These are phyloP conservation scores for Lordiphosa stackelbergi DNA, from an alignment of 1,140 invertebrate genomes.

Conservation along the genomic window DNA sequence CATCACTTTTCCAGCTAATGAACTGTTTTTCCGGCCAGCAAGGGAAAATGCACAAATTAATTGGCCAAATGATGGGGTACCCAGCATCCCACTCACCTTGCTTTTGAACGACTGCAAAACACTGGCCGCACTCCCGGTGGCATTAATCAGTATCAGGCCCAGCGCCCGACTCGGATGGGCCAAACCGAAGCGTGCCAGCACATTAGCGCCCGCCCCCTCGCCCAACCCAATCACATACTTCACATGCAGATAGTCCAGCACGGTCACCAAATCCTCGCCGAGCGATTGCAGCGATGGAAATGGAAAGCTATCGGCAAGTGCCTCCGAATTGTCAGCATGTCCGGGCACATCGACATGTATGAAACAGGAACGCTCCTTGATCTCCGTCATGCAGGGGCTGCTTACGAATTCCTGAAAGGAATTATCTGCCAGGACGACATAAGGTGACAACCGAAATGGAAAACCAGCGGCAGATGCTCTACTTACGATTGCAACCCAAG, in stretches of 20 bases:
- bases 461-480: constrained; percentile 4
- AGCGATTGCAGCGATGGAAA: constrained; percentile 91
- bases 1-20: constrained; percentile 85
- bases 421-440: constrained; percentile 79
- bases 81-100: constrained; percentile 79
- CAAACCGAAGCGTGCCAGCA: constrained; percentile 89
- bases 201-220: constrained; percentile 93
- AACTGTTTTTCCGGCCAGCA: constrained; percentile 78
- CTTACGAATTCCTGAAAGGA: constrained; percentile 87
- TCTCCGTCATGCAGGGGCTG: constrained; percentile 88
- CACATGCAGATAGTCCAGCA: constrained; percentile 88
- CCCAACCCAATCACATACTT: constrained; percentile 90
- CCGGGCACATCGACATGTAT: constrained; percentile 93
- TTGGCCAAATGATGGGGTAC: constrained; percentile 2
- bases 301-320: constrained; percentile 83
- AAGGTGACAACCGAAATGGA: background rate
- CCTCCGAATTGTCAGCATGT: constrained; percentile 88
- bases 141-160: constrained; percentile 91
- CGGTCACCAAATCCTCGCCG: constrained; percentile 89
- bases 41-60: constrained; percentile 13
- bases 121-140: constrained; percentile 90
- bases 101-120: constrained; percentile 92
- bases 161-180: constrained; percentile 86
- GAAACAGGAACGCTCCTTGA: constrained; percentile 90
- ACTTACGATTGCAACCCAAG: constrained; percentile 93